Conservation (phyloP, 1,140 invertebrate genomes). For the Drosophila tani region DNA sequence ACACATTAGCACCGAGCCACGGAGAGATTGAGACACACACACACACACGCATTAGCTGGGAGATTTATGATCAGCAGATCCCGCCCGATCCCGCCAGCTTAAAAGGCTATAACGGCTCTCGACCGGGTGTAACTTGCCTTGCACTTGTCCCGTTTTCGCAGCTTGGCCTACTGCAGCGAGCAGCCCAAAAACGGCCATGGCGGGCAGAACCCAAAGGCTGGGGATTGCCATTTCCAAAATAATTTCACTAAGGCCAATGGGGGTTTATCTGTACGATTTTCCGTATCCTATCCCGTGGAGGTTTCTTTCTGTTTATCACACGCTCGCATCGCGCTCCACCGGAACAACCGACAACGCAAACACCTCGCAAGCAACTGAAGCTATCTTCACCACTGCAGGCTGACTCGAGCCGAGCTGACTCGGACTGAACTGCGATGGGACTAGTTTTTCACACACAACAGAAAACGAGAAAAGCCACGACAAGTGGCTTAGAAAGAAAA, state of each 20-base stretch:
- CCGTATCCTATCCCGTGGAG: conserved; percentile 7
- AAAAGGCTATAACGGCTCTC: conserved; percentile 58
- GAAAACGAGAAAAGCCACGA: conserved; percentile 47
- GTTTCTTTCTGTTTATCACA: conserved; percentile 8
- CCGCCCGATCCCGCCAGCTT: conserved; percentile 38
- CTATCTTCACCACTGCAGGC: conserved; percentile 48
- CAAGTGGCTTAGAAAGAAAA: conserved; percentile 53
- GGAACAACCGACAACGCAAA: conserved; percentile 70
- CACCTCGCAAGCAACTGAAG: conserved; percentile 75
- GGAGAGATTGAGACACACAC: conserved; percentile 15
- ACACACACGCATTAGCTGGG: conserved; percentile 6
- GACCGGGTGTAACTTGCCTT: conserved; percentile 64
- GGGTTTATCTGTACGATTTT: background rate
- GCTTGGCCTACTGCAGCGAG: conserved; percentile 15
- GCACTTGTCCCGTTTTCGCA: conserved; percentile 57
- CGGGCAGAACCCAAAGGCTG: conserved; percentile 3
- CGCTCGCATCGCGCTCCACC: conserved; percentile 55
- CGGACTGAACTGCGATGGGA: conserved; percentile 37
- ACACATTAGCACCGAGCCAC: conserved; percentile 34
- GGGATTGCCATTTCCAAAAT: background rate
- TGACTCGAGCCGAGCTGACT: conserved; percentile 7
- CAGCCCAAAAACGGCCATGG: conserved; percentile 1
- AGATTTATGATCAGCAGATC: conserved; percentile 37
- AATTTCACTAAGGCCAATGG: conserved; percentile 19
- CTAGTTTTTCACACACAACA: conserved; percentile 53